Evolutionary conservation across 1,140 invertebrate genomes (phyloP).

Genomic region (Orchesella cincta): DNA sequence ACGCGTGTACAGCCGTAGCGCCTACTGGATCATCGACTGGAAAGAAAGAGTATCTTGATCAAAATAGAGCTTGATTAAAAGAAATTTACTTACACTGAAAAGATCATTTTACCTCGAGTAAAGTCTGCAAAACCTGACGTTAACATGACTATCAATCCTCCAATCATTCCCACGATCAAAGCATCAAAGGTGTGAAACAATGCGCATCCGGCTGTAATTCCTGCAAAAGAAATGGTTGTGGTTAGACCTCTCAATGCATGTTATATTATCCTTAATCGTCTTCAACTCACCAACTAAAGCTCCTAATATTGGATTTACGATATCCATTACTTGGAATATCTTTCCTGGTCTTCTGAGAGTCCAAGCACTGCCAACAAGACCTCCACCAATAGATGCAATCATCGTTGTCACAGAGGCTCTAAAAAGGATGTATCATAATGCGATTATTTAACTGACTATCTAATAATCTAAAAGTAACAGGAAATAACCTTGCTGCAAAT

Average conservation of each 20-base stretch:
- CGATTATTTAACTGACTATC: background rate
- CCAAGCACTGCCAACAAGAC: slow-evolving; percentile 69
- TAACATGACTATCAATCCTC: slow-evolving; percentile 70
- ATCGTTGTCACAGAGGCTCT: slow-evolving; percentile 82
- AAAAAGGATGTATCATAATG: background rate
- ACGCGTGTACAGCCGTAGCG: slow-evolving; percentile 78
- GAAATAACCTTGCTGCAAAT: slow-evolving; percentile 70
- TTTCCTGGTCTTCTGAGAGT: slow-evolving; percentile 69
- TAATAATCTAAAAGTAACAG: background rate
- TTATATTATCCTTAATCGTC: no score
- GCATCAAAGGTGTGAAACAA: slow-evolving; percentile 83
- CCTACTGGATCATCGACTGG: slow-evolving; percentile 88
- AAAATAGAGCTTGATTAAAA: no score
- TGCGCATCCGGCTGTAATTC: slow-evolving; percentile 76
- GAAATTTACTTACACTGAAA: slow-evolving; percentile 81
- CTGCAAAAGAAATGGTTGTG: background rate
- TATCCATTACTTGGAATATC: slow-evolving; percentile 77
- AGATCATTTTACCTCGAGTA: slow-evolving; percentile 83
- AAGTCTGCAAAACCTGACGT: slow-evolving; percentile 73
- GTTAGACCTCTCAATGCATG: slow-evolving; percentile 39
- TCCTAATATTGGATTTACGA: slow-evolving; percentile 87
- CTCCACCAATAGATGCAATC: slow-evolving; percentile 84
- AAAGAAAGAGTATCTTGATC: no score
- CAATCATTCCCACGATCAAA: slow-evolving; percentile 77
- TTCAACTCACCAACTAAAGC: slow-evolving; percentile 69